Evolutionary conservation across 2,113 vertebrate genomes (phyloP).

Genomic region (Eulemur rufifrons): DNA sequence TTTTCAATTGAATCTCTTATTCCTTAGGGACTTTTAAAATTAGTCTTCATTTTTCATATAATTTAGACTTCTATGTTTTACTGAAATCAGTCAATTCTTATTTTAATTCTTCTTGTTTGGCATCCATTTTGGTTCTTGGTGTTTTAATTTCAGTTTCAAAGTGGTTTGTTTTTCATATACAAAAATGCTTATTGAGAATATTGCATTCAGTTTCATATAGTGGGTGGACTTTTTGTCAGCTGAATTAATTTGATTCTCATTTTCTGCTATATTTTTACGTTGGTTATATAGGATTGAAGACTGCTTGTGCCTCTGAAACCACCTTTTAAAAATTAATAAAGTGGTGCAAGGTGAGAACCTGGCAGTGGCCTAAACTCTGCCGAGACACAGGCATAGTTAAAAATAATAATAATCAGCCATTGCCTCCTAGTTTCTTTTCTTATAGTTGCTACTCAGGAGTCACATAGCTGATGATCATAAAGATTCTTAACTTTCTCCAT

Average conservation of each 20-base stretch:
- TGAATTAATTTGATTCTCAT: constrained; percentile 26
- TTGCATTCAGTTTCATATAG: not conserved
- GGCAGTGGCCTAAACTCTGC: too few species aligned
- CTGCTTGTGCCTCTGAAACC: not conserved
- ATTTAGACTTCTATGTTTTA: not conserved
- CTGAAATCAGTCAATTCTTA: not conserved
- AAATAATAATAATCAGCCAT: too few species aligned
- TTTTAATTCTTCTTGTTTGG: not conserved
- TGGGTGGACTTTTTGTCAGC: not conserved
- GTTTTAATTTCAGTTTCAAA: constrained; percentile 16
- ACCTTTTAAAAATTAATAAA: too few species aligned
- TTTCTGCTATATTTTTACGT: not conserved
- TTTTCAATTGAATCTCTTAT: not conserved
- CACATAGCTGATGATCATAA: too few species aligned
- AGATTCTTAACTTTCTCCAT: too few species aligned
- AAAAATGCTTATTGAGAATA: constrained; percentile 13
- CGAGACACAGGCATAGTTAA: too few species aligned
- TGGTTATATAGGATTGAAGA: not conserved
- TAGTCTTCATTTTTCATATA: not conserved
- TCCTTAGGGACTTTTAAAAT: not conserved
- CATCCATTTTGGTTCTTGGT: not conserved
- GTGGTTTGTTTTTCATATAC: not conserved
- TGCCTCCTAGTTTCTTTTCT: too few species aligned
- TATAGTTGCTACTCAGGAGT: too few species aligned
- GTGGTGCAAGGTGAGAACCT: too few species aligned